Evolutionary conservation across 1,140 invertebrate species (phyloP).

Genomic region (Ceratina japonica): DNA sequence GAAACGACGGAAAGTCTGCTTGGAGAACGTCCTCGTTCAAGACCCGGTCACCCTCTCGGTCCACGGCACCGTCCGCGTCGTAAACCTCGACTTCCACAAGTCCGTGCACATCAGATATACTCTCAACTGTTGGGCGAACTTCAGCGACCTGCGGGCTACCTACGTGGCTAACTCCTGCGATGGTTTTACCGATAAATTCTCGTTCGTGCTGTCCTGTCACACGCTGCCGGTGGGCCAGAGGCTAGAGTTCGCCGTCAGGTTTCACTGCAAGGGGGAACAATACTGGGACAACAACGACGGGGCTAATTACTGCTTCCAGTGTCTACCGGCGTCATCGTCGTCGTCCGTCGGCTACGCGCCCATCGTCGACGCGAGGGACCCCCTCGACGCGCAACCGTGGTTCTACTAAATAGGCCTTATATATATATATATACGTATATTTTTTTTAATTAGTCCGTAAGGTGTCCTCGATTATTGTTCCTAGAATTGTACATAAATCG

Average conservation of each 20-base stretch:
- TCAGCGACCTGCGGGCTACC: constrained; percentile 88
- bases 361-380: constrained; percentile 22
- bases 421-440: no score
- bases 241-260: constrained; percentile 90
- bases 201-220: constrained; percentile 87
- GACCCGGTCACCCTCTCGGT: constrained; percentile 87
- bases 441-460: no score
- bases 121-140: constrained; percentile 91
- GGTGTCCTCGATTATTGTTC: no score
- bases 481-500: no score
- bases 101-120: constrained; percentile 92
- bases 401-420: constrained; percentile 63
- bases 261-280: constrained; percentile 89
- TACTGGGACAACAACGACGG: constrained; percentile 96
- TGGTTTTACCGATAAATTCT: constrained; percentile 94
- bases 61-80: constrained; percentile 91
- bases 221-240: constrained; percentile 86
- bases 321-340: constrained; percentile 80
- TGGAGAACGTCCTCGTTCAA: constrained; percentile 91
- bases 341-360: constrained; percentile 64
- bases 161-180: constrained; percentile 95
- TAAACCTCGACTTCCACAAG: constrained; percentile 96
- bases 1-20: constrained; percentile 85
- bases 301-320: constrained; percentile 92
- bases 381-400: not conserved